Evolutionary conservation across 1,140 invertebrate species (phyloP), one percentile per base, ranked within the genome.

Genomic region (Metopolophium dirhodum): DNA sequence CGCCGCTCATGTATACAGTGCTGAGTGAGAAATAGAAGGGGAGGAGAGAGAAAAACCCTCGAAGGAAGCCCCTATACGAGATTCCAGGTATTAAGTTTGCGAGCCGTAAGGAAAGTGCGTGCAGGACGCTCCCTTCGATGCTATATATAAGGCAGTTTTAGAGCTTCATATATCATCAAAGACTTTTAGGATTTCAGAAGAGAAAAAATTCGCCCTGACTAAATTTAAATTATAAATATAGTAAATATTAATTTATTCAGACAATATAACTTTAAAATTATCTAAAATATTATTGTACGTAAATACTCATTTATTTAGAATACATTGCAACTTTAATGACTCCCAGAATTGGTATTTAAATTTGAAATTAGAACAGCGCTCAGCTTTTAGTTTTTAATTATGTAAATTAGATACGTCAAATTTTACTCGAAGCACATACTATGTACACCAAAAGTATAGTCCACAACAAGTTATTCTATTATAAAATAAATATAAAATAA

Each of bases 1-100:
- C 30, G 11, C 23, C 26, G n/a, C 54, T 54, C 35, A 41, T 89
- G 37, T 57, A 41, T 89, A 57, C 23, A 89, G 49, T 89, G 88
- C 20, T 8, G 47, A 89, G 9, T 18, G 88, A 37, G 51, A 89
- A 89, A 89, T 57, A 57, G 49, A 89, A 57, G 49, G 35, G 51
- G 49, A 89, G 35, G 51, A 41, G 14, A n/a, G n/a, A 90, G 57
- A 90, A 90, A 90, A 90, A 57, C 89, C 89, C 89, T 23, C 37
- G 88, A 89, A 51, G 88, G 88, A 89, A 89, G 88, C 88, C 88
- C 88, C 88, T 89, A 89, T 89, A 57, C 88, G 49, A 89, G 87
- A 89, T 54, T 57, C 88, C 88, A 89, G 88, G 88, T 89, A 89
- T 89, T 89, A 57, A 89, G 88, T 89, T 89, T 57, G 88, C 88